Evolutionary conservation across 2,797 vertebrate species (phyloP).

Genomic region (Coregonus ussuriensis): DNA sequence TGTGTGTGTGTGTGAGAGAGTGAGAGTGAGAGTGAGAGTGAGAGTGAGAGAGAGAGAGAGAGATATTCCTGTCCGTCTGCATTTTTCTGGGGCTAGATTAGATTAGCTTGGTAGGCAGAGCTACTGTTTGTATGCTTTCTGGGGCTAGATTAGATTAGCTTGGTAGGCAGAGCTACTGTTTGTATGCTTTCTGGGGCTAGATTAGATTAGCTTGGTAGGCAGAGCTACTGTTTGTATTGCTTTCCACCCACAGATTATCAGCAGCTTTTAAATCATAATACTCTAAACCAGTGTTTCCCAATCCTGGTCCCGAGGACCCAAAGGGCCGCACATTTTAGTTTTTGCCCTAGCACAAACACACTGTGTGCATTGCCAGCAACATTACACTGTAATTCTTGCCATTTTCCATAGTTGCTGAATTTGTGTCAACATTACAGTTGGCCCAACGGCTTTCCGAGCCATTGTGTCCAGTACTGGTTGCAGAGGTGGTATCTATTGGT

Average conservation of each 20-base stretch:
- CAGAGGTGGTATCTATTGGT: slow-evolving; percentile 44
- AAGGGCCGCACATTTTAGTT: no score
- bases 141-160: neutral
- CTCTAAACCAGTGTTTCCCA: neutral
- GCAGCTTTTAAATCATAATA: neutral
- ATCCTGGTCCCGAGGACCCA: neutral
- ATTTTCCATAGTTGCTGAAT: slow-evolving; percentile 56
- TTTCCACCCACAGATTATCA: neutral
- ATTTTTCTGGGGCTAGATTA: neutral
- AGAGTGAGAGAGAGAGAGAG: neutral
- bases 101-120: no score
- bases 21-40: slow-evolving; percentile 10
- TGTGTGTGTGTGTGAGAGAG: no score
- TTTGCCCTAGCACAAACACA: no score
- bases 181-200: neutral
- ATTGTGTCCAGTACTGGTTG: slow-evolving; percentile 56
- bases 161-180: neutral
- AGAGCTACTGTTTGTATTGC: neutral
- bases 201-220: neutral
- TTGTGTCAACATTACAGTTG: slow-evolving; percentile 49
- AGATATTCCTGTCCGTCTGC: neutral
- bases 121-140: neutral
- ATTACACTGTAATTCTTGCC: slow-evolving; percentile 23
- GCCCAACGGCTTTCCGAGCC: slow-evolving; percentile 53
- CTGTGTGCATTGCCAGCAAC: neutral